Evolutionary conservation across 2,113 vertebrate species (phyloP).

Genomic region (Chelonoidis abingdonii): DNA sequence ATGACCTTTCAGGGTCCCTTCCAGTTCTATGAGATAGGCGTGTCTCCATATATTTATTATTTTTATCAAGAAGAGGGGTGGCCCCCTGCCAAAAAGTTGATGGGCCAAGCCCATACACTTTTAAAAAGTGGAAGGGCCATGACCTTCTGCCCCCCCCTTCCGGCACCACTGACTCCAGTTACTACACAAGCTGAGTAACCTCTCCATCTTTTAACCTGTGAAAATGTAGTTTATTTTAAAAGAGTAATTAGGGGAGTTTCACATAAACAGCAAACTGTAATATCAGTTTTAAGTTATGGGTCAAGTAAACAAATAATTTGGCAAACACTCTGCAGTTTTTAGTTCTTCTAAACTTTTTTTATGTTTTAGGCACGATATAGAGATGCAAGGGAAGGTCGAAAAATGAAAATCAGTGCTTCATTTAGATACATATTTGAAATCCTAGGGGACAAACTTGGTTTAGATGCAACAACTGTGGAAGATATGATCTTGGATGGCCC

Average conservation of each 20-base stretch:
- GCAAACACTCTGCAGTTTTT: background rate
- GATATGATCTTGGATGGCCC: constrained; percentile 85
- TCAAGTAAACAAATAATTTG: background rate
- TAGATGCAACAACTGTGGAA: constrained; percentile 78
- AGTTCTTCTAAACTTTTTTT: constrained; percentile 1
- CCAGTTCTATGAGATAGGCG: no score
- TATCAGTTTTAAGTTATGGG: background rate
- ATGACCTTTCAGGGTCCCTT: no score
- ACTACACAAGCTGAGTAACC: background rate
- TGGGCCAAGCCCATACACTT: no score
- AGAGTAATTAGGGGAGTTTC: background rate
- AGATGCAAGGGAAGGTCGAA: constrained; percentile 81
- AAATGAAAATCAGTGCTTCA: constrained; percentile 70
- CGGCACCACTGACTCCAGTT: background rate
- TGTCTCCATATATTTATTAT: no score
- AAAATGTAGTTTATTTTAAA: background rate
- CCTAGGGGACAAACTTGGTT: constrained; percentile 72
- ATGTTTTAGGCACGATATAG: constrained; percentile 78
- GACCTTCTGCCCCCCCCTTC: no score
- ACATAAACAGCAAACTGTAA: background rate
- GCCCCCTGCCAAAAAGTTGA: no score
- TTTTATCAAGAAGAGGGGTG: no score
- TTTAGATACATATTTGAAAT: constrained; percentile 86
- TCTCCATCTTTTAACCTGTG: background rate
- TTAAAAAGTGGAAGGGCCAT: no score